Evolutionary conservation across 1,140 invertebrate species (phyloP).

Genomic region (Drosophila repletoides): DNA sequence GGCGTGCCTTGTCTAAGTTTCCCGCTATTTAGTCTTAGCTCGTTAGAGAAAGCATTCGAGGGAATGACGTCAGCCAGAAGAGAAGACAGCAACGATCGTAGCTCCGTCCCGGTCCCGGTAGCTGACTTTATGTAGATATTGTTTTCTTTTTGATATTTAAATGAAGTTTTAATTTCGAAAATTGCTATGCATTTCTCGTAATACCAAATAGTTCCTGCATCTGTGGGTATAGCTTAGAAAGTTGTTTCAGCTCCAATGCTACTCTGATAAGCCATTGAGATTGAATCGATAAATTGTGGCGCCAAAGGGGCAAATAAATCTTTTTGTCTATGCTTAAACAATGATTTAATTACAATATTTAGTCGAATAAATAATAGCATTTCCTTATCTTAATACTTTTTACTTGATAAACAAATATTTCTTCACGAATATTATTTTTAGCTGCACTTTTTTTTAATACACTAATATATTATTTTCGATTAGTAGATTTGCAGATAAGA

Average conservation of each 20-base stretch:
- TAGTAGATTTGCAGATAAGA: no score
- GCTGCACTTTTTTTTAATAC: no score
- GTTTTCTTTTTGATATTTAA: slow-evolving; percentile 7
- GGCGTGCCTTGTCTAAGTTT: slow-evolving; percentile 21
- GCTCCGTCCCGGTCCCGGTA: no score
- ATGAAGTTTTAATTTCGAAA: not conserved
- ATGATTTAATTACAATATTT: not conserved
- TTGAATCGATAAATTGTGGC: slow-evolving; percentile 1
- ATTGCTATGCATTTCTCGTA: not conserved
- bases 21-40: slow-evolving; percentile 2
- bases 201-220: slow-evolving; percentile 8
- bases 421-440: no score
- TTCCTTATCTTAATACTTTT: no score
- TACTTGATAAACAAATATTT: no score
- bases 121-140: not conserved
- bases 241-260: slow-evolving; percentile 19
- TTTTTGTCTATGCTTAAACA: not conserved
- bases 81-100: slow-evolving; percentile 3
- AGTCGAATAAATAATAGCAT: no score
- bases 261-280: no score
- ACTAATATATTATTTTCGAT: no score
- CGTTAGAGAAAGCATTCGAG: not conserved
- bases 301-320: slow-evolving; percentile 11
- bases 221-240: slow-evolving; percentile 6
- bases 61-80: slow-evolving; percentile 25